phyloP scores from a whole-genome alignment of 1,140 invertebrate species.

The Chrysopa pallens region DNA sequence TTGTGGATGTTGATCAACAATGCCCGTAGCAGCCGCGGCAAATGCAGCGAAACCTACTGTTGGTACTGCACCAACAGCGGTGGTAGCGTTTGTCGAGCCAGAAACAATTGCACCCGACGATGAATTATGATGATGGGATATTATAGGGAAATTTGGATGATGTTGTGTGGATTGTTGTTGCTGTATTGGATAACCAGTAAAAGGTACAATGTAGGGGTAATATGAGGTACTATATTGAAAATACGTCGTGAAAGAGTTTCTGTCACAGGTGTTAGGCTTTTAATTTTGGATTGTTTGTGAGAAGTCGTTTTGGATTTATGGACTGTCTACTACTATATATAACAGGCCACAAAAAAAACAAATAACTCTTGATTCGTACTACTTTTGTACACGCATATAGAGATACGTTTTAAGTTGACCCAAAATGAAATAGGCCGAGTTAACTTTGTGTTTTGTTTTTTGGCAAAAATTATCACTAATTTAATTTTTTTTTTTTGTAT shows the following conservation, averaged over 20 bases:
- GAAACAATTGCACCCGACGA: constrained; percentile 3
- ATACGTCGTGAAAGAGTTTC: constrained; percentile 1
- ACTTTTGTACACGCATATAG: too few species aligned
- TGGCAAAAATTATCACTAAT: neutral
- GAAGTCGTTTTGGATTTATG: too few species aligned
- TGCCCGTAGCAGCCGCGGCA: too few species aligned
- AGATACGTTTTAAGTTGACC: too few species aligned
- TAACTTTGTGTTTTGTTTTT: neutral
- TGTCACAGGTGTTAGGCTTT: too few species aligned
- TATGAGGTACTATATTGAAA: constrained; percentile 3
- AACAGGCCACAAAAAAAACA: too few species aligned
- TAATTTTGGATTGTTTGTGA: too few species aligned
- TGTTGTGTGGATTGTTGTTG: neutral
- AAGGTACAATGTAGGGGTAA: neutral
- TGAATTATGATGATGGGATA: constrained; percentile 5
- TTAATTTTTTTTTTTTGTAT: neutral
- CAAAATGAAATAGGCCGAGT: too few species aligned
- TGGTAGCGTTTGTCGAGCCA: neutral
- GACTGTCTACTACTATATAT: too few species aligned
- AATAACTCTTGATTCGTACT: too few species aligned
- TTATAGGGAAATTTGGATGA: neutral
- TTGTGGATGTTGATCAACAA: too few species aligned
- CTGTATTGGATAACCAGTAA: neutral
- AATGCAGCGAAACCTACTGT: too few species aligned
- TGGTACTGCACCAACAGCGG: constrained; percentile 11